phyloP scores from a whole-genome alignment of 1,140 invertebrate genomes.

The Polypedilum pembai region DNA sequence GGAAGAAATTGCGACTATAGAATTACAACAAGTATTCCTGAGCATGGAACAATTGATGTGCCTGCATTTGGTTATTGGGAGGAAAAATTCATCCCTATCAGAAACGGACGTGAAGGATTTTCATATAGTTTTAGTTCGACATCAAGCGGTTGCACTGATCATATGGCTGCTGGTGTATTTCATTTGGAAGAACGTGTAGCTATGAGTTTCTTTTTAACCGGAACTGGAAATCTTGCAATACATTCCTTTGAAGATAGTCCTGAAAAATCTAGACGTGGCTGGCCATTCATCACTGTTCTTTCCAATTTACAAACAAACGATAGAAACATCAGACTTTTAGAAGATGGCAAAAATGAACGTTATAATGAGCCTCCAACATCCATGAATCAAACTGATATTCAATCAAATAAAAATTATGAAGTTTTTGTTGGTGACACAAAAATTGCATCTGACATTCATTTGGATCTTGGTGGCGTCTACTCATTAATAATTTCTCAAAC shows the following conservation, averaged over 20 bases:
- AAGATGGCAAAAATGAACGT: slow-evolving; percentile 31
- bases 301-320: slow-evolving; percentile 33
- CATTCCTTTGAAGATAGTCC: slow-evolving; percentile 35
- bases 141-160: slow-evolving; percentile 31
- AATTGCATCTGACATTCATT: slow-evolving; percentile 33
- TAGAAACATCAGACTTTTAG: slow-evolving; percentile 32
- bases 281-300: slow-evolving; percentile 35
- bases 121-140: slow-evolving; percentile 30
- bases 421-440: slow-evolving; percentile 38
- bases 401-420: slow-evolving; percentile 42
- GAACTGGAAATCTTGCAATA: slow-evolving; percentile 29
- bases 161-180: slow-evolving; percentile 36
- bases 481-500: slow-evolving; percentile 45
- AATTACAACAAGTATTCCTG: slow-evolving; percentile 33
- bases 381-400: slow-evolving; percentile 40
- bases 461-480: slow-evolving; percentile 55
- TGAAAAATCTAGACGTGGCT: slow-evolving; percentile 38
- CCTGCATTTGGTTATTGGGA: slow-evolving; percentile 37
- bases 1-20: slow-evolving; percentile 45
- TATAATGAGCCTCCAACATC: slow-evolving; percentile 33
- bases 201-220: slow-evolving; percentile 46
- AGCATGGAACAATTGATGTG: slow-evolving; percentile 34
- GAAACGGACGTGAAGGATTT: background rate
- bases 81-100: slow-evolving; percentile 36
- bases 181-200: slow-evolving; percentile 40